Evolutionary conservation across 2,797 vertebrate species (phyloP).

Genomic region (Mionectes olivaceus): DNA sequence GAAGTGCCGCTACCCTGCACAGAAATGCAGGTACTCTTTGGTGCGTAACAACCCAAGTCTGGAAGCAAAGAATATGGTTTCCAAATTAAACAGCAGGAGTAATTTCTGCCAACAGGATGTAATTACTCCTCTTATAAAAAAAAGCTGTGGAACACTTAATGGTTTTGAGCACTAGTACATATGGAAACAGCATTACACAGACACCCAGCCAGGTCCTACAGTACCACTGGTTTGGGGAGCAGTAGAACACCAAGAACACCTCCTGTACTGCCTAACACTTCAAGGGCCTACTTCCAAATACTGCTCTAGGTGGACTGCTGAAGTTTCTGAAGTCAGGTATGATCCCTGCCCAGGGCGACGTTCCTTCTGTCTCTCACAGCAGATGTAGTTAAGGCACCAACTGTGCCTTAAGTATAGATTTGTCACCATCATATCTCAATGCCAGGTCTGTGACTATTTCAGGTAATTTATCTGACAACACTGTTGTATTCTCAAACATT

Average conservation of each 20-base stretch:
- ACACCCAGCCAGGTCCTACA: constrained; percentile 17
- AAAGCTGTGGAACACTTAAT: constrained; percentile 51
- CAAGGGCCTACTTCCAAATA: constrained; percentile 1
- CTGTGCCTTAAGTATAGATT: neutral
- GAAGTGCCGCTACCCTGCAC: neutral
- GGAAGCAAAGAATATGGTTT: constrained; percentile 48
- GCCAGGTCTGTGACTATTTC: neutral
- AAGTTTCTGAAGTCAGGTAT: neutral
- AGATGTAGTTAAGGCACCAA: neutral
- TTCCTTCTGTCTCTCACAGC: neutral
- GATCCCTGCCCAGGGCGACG: neutral
- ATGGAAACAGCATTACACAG: constrained; percentile 39
- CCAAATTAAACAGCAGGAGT: constrained; percentile 28
- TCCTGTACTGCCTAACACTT: constrained; percentile 9
- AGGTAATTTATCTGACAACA: neutral
- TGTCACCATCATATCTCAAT: neutral
- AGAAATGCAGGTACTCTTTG: neutral
- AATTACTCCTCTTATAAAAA: constrained; percentile 59
- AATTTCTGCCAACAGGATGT: constrained; percentile 56
- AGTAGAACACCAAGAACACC: neutral
- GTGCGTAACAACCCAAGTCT: neutral
- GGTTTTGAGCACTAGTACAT: constrained; percentile 28
- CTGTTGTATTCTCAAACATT: neutral
- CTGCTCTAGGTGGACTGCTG: neutral
- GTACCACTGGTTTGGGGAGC: neutral